Conservation (phyloP, 2,888 invertebrate genomes). For the Agriopis aurantiaria region DNA sequence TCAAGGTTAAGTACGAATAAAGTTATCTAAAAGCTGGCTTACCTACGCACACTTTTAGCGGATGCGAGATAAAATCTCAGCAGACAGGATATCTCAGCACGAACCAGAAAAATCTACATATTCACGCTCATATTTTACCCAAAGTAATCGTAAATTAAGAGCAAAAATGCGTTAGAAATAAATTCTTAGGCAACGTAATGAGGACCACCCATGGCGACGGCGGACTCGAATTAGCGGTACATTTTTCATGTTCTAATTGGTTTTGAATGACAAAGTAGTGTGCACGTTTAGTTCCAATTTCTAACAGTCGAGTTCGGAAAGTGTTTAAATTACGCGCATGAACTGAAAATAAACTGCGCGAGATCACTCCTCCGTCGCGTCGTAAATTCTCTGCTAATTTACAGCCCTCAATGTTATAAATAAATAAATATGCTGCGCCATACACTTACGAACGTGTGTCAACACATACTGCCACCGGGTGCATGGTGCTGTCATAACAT, state of each 20-base stretch:
- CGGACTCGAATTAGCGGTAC: constrained; percentile 41
- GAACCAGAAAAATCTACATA: constrained; percentile 37
- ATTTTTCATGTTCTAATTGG: constrained; percentile 64
- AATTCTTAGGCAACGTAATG: constrained; percentile 33
- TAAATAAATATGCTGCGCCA: constrained; percentile 82
- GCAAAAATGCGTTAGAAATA: constrained; percentile 32
- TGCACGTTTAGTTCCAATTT: constrained; percentile 65
- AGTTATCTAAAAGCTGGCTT: constrained; percentile 33
- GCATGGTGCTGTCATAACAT: constrained; percentile 81
- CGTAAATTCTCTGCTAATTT: constrained; percentile 86
- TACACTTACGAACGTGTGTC: constrained; percentile 71
- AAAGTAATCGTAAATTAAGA: constrained; percentile 35
- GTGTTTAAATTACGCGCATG: constrained; percentile 80
- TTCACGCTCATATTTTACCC: constrained; percentile 30
- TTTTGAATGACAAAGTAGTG: constrained; percentile 54
- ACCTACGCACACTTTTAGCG: constrained; percentile 31
- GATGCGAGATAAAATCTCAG: constrained; percentile 42
- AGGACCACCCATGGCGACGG: constrained; percentile 43
- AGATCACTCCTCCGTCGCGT: constrained; percentile 76
- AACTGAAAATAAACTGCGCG: constrained; percentile 80
- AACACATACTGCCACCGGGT: constrained; percentile 65
- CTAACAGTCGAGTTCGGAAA: constrained; percentile 57
- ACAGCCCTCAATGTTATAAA: constrained; percentile 83
- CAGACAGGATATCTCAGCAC: constrained; percentile 32
- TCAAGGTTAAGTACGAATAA: constrained; percentile 35